These are phyloP conservation scores for Protonibea diacanthus DNA, from an alignment of 2,797 vertebrate species.

Conservation along the genomic window DNA sequence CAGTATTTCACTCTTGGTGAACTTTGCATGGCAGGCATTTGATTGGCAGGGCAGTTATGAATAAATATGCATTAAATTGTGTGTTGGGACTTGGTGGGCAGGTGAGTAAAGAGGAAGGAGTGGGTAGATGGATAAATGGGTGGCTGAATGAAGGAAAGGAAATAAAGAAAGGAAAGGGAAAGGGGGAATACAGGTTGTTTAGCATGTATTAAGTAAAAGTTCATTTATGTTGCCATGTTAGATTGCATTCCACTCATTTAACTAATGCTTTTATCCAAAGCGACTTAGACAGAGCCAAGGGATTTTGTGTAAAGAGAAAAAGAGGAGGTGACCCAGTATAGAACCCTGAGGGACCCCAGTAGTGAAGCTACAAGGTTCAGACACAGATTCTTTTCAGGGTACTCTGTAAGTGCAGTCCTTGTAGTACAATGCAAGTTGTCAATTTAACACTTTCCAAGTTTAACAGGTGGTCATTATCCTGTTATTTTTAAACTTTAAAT, in stretches of 20 bases:
- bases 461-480: background rate
- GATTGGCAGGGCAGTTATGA: slow-evolving; percentile 76
- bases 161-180: background rate
- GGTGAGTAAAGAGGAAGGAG: slow-evolving; percentile 34
- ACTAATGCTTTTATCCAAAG: background rate
- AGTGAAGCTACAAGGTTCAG: no score
- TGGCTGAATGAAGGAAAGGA: slow-evolving; percentile 6
- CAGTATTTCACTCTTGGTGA: slow-evolving; percentile 68
- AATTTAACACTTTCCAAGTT: background rate
- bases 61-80: slow-evolving; percentile 75
- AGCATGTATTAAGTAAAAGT: background rate
- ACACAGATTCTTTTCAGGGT: background rate
- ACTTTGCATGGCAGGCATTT: slow-evolving; percentile 70
- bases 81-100: slow-evolving; percentile 48
- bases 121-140: slow-evolving; percentile 23
- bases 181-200: background rate
- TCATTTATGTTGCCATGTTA: background rate
- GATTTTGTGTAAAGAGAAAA: background rate
- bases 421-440: background rate
- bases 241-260: background rate
- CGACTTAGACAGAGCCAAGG: no score
- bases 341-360: background rate
- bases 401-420: background rate
- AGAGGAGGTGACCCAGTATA: background rate
- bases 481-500: background rate